A percentile compares a stretch with the other conserved stretches of the same genome.
phyloP scores from a whole-genome alignment of 2,797 vertebrate genomes.

The Pipistrellus pipistrellus region DNA sequence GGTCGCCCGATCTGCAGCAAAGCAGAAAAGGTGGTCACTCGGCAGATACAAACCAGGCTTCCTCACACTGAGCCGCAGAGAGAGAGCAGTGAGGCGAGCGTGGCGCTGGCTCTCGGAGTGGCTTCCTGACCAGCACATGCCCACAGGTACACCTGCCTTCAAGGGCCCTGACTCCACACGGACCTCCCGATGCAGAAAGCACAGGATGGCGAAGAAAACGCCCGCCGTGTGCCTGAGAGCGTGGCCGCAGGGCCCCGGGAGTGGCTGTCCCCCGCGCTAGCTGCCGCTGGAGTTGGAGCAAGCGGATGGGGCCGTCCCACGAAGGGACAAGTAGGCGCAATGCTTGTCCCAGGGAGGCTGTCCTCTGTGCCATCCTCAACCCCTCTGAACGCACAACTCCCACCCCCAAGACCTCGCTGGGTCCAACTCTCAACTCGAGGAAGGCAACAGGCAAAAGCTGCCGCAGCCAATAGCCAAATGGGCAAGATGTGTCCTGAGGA shows the following conservation, averaged over 20 bases:
- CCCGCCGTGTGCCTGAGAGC: not conserved
- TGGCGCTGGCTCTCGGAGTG: not conserved
- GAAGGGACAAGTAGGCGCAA: accelerated
- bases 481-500: not conserved
- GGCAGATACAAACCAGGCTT: slow-evolving; percentile 60
- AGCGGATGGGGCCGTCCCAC: not conserved
- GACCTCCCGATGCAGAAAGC: not conserved
- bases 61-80: slow-evolving; percentile 44
- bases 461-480: not conserved
- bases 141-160: not conserved
- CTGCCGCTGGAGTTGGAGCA: not conserved
- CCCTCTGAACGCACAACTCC: not conserved
- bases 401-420: not conserved
- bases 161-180: not conserved
- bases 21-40: slow-evolving; percentile 82
- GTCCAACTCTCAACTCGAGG: not conserved
- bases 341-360: not conserved
- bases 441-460: not conserved
- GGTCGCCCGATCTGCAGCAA: slow-evolving; percentile 91
- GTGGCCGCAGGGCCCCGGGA: accelerated
- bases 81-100: slow-evolving; percentile 23
- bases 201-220: not conserved
- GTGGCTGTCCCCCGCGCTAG: not conserved
- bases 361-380: not conserved
- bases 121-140: not conserved